A percentile compares a stretch with the other conserved stretches of the same genome.
These are phyloP conservation scores for Amphibalanus amphitrite DNA, from an alignment of 1,140 invertebrate genomes.

Conservation along the genomic window DNA sequence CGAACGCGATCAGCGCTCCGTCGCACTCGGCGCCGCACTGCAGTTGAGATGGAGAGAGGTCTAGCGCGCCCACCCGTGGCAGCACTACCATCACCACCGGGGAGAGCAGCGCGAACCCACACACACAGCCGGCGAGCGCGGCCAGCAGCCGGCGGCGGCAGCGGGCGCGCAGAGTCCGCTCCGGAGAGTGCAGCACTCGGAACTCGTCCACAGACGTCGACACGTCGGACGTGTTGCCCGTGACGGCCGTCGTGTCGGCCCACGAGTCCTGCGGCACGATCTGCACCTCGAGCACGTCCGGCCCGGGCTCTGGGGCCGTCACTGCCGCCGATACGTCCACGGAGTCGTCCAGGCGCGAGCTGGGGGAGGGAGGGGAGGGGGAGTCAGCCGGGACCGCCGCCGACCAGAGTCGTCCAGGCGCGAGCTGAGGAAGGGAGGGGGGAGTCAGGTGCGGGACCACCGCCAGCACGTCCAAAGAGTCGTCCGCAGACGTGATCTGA, in stretches of 20 bases:
- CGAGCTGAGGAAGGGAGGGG: too few relatives aligned
- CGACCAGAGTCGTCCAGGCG: too few relatives aligned
- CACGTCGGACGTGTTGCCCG: constrained; percentile 87
- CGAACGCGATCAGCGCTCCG: constrained; percentile 73
- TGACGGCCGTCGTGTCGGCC: constrained; percentile 88
- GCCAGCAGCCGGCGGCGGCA: constrained; percentile 50
- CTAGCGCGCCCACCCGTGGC: constrained; percentile 52
- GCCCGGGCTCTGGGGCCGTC: too few relatives aligned
- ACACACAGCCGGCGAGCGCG: constrained; percentile 47
- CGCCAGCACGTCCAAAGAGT: too few relatives aligned
- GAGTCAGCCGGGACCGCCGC: too few relatives aligned
- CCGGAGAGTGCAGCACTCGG: background rate
- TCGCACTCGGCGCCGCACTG: constrained; percentile 68
- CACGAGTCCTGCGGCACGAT: constrained; percentile 68
- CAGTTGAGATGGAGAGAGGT: constrained; percentile 19
- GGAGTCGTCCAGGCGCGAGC: too few relatives aligned
- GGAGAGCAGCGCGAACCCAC: constrained; percentile 64
- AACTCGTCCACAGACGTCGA: constrained; percentile 67
- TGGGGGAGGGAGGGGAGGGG: too few relatives aligned
- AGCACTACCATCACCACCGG: constrained; percentile 86
- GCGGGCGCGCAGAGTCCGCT: background rate
- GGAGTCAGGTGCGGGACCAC: too few relatives aligned
- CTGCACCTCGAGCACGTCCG: constrained; percentile 78
- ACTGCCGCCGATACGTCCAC: too few relatives aligned
- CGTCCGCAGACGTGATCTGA: too few relatives aligned